Evolutionary conservation across 2,888 invertebrate species (phyloP), one percentile per base, ranked within the genome.

Genomic region (Crematogaster levior): DNA sequence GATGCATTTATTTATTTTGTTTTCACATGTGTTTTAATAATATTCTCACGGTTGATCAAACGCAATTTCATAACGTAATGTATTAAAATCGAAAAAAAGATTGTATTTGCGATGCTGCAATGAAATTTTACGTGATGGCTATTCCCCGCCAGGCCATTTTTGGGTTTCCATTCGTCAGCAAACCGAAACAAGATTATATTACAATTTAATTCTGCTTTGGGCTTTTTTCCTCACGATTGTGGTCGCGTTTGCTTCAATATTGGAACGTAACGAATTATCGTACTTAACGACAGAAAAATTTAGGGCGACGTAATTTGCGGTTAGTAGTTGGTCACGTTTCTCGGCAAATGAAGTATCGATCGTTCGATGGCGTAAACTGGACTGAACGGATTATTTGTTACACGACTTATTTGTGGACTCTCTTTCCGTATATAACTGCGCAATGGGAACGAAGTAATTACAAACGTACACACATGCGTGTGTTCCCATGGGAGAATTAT

Each of bases 381-480:
- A 68, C n/a, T 56, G 56, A 70, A 51, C 30, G 43, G 27, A 75
- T 75, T 75, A 66, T 65, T 75, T 37, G 65, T 66, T 53, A n/a
- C 66, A 53, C 37, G 37, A 6, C 15, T 43, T 21, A 6, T 40
- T 56, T 43, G 60, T 43, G 27, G 37, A 66, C 30, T 40, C 53
- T 18, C 43, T 56, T 77, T 77, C 70, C 34, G 30, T 12, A 3
- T 46, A 75, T 85, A 85, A 86, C 84, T 85, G 68, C 83, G 79
- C 58, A 83, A 84, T 88, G 85, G 84, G 85, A 88, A 89, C 85
- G 81, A 86, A 90, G 89, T 89, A 91, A 91, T 91, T 90, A 89
- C 86, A 68, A 70, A 85, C 79, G 84, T 84, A n/a, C 18, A 43
- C 43, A 30, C 51, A n/a, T 56, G 10, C 3, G 4, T 58, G 10